phyloP scores from a whole-genome alignment of 2,888 invertebrate genomes.

The Neuroscelio doddi region DNA sequence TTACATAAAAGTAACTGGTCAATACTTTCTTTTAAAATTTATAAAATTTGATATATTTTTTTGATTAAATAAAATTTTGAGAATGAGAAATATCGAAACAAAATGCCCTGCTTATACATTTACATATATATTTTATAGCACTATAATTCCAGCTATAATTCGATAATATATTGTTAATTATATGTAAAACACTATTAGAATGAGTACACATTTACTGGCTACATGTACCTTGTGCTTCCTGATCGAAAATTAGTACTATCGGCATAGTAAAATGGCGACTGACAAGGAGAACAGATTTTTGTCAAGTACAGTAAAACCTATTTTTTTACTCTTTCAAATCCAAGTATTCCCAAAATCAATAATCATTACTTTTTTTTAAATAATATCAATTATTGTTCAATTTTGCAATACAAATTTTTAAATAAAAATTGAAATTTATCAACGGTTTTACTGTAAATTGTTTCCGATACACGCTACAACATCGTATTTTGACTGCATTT shows the following conservation, averaged over 20 bases:
- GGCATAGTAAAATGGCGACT: slow-evolving; percentile 43
- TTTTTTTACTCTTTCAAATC: neutral
- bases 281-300: slow-evolving; percentile 44
- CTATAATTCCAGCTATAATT: slow-evolving; percentile 42
- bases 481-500: slow-evolving; percentile 44
- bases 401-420: neutral
- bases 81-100: slow-evolving; percentile 13
- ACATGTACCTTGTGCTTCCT: slow-evolving; percentile 54
- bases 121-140: slow-evolving; percentile 43
- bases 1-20: too few relatives aligned
- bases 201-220: slow-evolving; percentile 56
- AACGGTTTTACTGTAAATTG: slow-evolving; percentile 24
- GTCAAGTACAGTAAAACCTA: slow-evolving; percentile 24
- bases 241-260: slow-evolving; percentile 49
- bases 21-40: too few relatives aligned
- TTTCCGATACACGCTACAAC: slow-evolving; percentile 35
- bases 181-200: slow-evolving; percentile 54
- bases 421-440: neutral
- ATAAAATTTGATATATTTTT: too few relatives aligned
- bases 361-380: too few relatives aligned
- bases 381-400: too few relatives aligned
- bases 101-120: slow-evolving; percentile 40
- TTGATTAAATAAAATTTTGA: neutral
- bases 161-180: slow-evolving; percentile 43
- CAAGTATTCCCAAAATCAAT: too few relatives aligned